Evolutionary conservation across 2,113 vertebrate genomes (phyloP).

Genomic region (Phyllostomus hastatus): DNA sequence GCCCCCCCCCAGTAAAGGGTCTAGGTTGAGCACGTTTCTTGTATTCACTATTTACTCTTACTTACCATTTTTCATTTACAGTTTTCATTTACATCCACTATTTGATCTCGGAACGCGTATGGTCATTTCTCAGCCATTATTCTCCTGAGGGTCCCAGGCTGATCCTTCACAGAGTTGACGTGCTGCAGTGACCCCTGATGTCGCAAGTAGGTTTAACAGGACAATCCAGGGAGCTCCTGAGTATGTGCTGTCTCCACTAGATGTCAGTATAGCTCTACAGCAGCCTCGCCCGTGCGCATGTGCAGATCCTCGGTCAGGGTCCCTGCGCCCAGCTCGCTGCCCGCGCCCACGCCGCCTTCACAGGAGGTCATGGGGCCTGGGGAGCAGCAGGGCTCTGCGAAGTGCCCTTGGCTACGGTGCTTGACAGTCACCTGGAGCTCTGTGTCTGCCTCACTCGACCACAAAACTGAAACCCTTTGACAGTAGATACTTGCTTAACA

Average conservation of each 20-base stretch:
- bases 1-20: neutral
- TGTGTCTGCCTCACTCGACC: neutral
- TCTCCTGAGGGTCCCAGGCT: neutral
- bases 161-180: neutral
- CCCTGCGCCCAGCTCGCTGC: neutral
- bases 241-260: neutral
- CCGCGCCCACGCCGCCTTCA: neutral
- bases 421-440: neutral
- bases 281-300: neutral
- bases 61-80: neutral
- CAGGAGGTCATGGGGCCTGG: accelerated
- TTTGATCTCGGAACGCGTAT: neutral
- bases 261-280: neutral
- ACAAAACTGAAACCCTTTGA: neutral
- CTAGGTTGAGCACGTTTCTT: neutral
- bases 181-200: neutral
- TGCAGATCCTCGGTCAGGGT: neutral
- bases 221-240: neutral
- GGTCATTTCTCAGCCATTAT: neutral
- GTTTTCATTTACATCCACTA: neutral
- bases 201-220: neutral
- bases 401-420: neutral
- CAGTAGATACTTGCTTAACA: neutral
- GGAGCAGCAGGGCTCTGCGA: neutral
- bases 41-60: neutral